phyloP scores from a whole-genome alignment of 2,113 vertebrate genomes.

The Otolemur garnettii region DNA sequence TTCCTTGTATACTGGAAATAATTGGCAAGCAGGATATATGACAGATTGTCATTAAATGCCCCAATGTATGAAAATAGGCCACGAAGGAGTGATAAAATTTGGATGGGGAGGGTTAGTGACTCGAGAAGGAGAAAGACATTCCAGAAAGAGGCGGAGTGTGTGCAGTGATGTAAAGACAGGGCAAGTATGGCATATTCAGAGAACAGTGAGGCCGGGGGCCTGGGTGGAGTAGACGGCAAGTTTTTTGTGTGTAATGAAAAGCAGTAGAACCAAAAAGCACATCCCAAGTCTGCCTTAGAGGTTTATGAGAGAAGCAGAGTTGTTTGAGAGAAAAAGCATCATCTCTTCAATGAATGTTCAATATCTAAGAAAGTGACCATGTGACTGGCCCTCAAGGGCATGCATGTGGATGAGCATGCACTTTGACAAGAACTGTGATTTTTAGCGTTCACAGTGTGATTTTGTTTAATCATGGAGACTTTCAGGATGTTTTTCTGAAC shows the following conservation, averaged over 20 bases:
- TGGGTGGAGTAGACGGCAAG: background rate
- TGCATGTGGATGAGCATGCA: background rate
- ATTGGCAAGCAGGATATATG: background rate
- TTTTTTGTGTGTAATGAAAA: background rate
- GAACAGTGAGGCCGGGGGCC: background rate
- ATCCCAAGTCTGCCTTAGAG: background rate
- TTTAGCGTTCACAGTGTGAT: slow-evolving; percentile 31
- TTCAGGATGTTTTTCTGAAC: slow-evolving; percentile 58
- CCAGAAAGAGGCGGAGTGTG: background rate
- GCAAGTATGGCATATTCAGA: background rate
- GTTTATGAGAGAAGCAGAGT: background rate
- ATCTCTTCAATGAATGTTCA: slow-evolving; percentile 14
- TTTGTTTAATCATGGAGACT: slow-evolving; percentile 55
- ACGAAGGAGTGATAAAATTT: background rate
- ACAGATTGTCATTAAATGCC: background rate
- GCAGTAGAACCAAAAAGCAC: background rate
- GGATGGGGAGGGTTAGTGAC: background rate
- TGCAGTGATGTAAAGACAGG: background rate
- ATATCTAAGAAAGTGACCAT: background rate
- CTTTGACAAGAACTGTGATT: slow-evolving; percentile 48
- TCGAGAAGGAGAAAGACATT: background rate
- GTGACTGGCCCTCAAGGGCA: background rate
- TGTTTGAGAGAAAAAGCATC: background rate
- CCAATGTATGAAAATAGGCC: background rate
- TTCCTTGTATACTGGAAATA: background rate